Evolutionary conservation across 2,113 vertebrate species (phyloP), one percentile per base, ranked within the genome.

Genomic region (Empidonax traillii): DNA sequence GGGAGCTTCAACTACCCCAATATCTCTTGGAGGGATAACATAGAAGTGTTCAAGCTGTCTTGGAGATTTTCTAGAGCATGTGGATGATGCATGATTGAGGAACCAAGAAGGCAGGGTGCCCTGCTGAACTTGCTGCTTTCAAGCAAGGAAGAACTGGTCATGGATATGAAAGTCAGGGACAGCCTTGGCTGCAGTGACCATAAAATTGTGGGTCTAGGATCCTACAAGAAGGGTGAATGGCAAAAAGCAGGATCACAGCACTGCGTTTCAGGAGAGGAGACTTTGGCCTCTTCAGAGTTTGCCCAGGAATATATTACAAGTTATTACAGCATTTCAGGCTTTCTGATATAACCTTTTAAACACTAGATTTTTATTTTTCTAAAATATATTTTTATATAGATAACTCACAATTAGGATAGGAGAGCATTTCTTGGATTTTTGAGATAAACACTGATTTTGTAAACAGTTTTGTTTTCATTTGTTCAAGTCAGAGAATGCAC

Each of bases 281-380:
- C 18, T 63, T 51, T 10, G 27, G 2, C 5, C 3, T 78, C 16
- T 56, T 85, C 8, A 6, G 22, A 3, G 12, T 13, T 81, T 89
- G 17, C 10, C 27, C 18, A 44, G 18, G 44, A 47, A 51, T 0
- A 0, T 78, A 43, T 18, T 39, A 61, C 7, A 80, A 3, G 3
- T 27, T 62, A 31, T 44, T 53, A 61, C 7, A 80, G 5, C 8
- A 73, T 43, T 68, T 63, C 27, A 73, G 44, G 20, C 43, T 84
- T 61, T 76, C 23, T 73, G 33, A 46, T 25, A 58, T 10, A 76
- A 8, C 3, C 6, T 16, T 8, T 9, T 22, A 84, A 84, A 58
- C 27, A 27, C 2, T 37, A 35, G 8, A 8, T 66, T 68, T 85
- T 21, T 30, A 19, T 23, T 33, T 46, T 74, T 33, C 6, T 44